Conservation (phyloP, 2,888 invertebrate genomes). For the Rhamphomyia laevipes region DNA sequence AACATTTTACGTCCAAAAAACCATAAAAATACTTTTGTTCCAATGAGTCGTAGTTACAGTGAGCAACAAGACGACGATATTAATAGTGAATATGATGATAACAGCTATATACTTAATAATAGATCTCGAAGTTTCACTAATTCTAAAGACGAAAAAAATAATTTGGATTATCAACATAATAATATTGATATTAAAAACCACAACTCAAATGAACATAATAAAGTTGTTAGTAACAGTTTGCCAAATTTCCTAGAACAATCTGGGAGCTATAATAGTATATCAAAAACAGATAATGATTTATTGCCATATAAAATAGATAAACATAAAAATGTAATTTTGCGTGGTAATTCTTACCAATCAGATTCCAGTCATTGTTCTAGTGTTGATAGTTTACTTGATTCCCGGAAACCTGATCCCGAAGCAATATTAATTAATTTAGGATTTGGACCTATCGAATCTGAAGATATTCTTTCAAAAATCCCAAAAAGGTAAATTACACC, state of each 20-base stretch:
- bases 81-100: background rate
- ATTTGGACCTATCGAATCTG: conserved; percentile 60
- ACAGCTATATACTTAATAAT: background rate
- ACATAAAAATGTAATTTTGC: conserved; percentile 10
- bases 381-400: conserved; percentile 71
- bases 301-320: background rate
- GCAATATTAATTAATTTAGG: conserved; percentile 72
- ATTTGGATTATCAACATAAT: background rate
- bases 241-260: background rate
- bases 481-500: conserved; percentile 42
- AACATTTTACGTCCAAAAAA: background rate
- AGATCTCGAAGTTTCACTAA: background rate
- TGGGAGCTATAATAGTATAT: too few relatives aligned
- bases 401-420: conserved; percentile 79
- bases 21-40: background rate
- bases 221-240: background rate
- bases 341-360: conserved; percentile 35
- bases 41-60: background rate
- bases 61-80: background rate
- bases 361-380: conserved; percentile 58
- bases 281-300: too few relatives aligned
- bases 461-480: conserved; percentile 62
- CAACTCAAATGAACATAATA: background rate
- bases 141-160: background rate
- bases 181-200: background rate